Percentiles rank a stretch among this genome's conserved stretches.
Evolutionary conservation across 2,797 vertebrate species (phyloP).

Genomic region (Naso thynnoides): DNA sequence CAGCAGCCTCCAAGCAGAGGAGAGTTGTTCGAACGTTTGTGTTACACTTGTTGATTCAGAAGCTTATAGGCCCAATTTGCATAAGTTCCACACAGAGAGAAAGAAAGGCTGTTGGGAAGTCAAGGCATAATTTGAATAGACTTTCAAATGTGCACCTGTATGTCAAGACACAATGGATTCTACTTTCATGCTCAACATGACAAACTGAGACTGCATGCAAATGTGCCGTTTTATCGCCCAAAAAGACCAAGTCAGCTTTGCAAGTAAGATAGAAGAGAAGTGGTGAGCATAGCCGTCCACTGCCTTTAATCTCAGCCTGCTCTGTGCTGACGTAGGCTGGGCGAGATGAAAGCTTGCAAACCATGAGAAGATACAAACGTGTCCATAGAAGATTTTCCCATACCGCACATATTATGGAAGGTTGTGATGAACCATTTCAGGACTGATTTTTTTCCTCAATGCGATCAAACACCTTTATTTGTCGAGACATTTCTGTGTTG

Average conservation of each 20-base stretch:
- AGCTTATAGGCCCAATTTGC: background rate
- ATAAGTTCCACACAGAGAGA: background rate
- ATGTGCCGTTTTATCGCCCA: slow-evolving; percentile 28
- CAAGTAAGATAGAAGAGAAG: background rate
- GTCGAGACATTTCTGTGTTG: background rate
- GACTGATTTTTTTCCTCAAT: background rate
- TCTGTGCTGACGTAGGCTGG: background rate
- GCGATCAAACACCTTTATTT: background rate
- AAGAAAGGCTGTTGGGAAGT: background rate
- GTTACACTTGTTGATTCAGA: slow-evolving; percentile 1
- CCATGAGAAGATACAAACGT: background rate
- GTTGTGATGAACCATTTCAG: background rate
- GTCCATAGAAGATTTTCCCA: background rate
- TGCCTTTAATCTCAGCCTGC: background rate
- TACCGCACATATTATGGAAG: background rate
- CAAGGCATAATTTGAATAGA: slow-evolving; percentile 75
- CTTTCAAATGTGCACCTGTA: slow-evolving; percentile 83
- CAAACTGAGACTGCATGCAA: slow-evolving; percentile 72
- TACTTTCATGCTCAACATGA: slow-evolving; percentile 67
- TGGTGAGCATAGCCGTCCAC: background rate
- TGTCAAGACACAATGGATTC: slow-evolving; percentile 9
- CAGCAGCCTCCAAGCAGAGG: background rate
- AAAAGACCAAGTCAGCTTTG: background rate
- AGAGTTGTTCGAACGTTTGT: background rate
- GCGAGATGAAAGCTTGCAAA: background rate